Evolutionary conservation across 2,888 invertebrate species (phyloP), one percentile per base, ranked within the genome.

Genomic region (Yponomeuta evonymella): DNA sequence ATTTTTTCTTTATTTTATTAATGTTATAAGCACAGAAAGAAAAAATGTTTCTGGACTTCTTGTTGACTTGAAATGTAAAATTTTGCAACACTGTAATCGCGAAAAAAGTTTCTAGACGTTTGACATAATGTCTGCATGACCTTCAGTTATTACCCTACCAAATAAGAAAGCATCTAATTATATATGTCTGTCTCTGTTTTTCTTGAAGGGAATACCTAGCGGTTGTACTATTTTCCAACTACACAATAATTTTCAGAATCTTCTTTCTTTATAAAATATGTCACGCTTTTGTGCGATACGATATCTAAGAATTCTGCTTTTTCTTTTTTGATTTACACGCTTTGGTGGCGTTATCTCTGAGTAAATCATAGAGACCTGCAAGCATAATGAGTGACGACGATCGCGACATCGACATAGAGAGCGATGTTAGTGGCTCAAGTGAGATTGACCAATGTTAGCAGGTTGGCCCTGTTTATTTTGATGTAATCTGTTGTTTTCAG

Each of bases 401-500:
- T 89, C 94, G 97, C 81, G 98, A 98, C 89, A 97, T 98, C 88
- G 98, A 98, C 89, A 96, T 97, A 83, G 97, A 98, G 93, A 98
- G 98, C 93, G 98, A 98, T 93, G 98, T 98, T 94, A 95, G 97
- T 95, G 80, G 43, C 43, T 8, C 9, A 43, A 43, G 43, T 43
- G 43, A 43, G 8, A 0, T 43, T 43, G 43, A 43, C 43, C 43
- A 43, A 8, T 43, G 43, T 43, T 43, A 70, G 75, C 66, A 71
- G 72, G 77, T 75, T 66, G 76, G 71, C 75, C 78, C 71, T 75
- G 76, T 73, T 76, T 73, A 71, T 67, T 71, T 72, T 78, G 83
- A 67, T 74, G 73, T 70, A 71, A 63, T 66, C 51, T 68, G 74
- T 75, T 76, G 74, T 74, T 91, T 90, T 76, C 89, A 96, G 96